Conservation (phyloP, 1,140 invertebrate genomes). For the Ceratosolen fusciceps region DNA sequence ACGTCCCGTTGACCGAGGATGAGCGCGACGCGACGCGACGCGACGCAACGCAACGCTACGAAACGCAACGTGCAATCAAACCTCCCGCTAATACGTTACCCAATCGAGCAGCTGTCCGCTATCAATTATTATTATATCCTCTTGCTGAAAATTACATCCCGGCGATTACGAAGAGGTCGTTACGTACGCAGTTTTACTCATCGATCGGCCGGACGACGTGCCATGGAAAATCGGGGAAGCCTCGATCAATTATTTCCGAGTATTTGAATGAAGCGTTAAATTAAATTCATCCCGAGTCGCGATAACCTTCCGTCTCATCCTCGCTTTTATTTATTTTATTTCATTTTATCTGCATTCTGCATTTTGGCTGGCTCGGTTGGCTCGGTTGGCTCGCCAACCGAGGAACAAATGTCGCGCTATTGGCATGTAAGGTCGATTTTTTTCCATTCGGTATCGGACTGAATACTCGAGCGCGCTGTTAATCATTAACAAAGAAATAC, state of each 20-base stretch:
- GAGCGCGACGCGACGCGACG: no score
- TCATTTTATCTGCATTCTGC: no score
- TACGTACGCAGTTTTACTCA: neutral
- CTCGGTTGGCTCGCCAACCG: no score
- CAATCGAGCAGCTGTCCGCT: conserved; percentile 2
- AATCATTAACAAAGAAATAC: no score
- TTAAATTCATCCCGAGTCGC: neutral
- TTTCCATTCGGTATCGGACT: no score
- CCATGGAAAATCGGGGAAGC: neutral
- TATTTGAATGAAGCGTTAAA: neutral
- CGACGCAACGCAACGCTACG: no score
- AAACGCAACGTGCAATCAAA: conserved; percentile 4
- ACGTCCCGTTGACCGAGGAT: neutral
- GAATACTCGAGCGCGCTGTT: no score
- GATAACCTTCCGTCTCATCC: no score
- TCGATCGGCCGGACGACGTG: neutral
- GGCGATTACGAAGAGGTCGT: neutral
- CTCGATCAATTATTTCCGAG: neutral
- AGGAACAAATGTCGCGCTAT: no score
- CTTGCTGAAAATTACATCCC: conserved; percentile 7
- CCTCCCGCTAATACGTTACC: conserved; percentile 6
- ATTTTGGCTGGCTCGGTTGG: no score
- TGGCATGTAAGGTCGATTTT: no score
- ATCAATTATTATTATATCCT: conserved; percentile 31
- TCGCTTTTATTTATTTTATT: no score